Base-by-base conservation (phyloP, 2,113 vertebrate species). In the Dipodomys spectabilis region DNA sequence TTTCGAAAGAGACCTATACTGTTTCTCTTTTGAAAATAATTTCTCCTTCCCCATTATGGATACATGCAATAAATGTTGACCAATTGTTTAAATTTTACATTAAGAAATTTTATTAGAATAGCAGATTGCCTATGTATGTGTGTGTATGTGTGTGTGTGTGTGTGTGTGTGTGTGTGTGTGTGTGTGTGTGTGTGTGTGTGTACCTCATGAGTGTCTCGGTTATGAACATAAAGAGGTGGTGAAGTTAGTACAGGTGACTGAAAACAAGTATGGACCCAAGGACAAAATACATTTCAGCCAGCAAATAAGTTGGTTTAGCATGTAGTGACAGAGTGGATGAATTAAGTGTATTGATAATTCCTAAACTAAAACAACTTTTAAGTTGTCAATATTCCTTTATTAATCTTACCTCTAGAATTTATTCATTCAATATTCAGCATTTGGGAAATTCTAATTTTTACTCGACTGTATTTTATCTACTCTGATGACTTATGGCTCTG, bases 401-500 rank as follows among this genome's bases (percentile, higher is more conserved):
- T 75, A 86, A 74, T 57, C 15, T 93, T 85, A 27, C 23, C 62
- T 79, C 65, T 44, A 71, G 16, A 88, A 88, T 86, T 95, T 82
- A 65, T 82, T 93, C 68, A 83, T 90, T 86, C 28, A 74, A 27
- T 79, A 88, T 20, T 84, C 18, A 78, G 74, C 45, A 82, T 35
- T 69, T 82, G 92, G 62, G 84, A 45, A 92, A 82, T 73, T 68
- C 18, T 65, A 93, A 79, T 19, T 92, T 72, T 28, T 64, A 86
- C 4, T 65, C 28, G 81, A 78, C 3, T 85, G 5, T 23, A 84
- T 64, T 93, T 92, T 88, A 5, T 20, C 15, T 49, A 32, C 7
- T 72, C 7, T 68, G 10, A 81, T n/a, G 8, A 77, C 81, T 62
- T 84, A 16, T 10, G 67, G 57, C 8, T 4, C 4, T 85, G 20